Conservation (phyloP, 2,888 invertebrate species). For the Agonopterix heracliana region DNA sequence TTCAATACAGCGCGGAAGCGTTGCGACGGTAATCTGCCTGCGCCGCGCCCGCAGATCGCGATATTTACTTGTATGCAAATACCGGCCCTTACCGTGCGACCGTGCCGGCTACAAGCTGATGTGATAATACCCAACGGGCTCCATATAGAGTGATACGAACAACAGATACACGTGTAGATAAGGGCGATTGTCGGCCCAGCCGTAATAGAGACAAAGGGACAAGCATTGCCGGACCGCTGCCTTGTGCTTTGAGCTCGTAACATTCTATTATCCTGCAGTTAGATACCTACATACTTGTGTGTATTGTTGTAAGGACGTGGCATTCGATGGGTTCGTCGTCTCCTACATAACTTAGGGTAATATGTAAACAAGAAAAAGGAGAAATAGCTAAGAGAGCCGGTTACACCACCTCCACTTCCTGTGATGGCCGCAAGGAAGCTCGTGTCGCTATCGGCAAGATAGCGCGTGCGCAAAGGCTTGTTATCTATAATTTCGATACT, state of each 20-base stretch:
- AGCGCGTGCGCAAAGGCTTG: slow-evolving; percentile 36
- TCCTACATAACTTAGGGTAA: background rate
- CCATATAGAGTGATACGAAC: slow-evolving; percentile 70
- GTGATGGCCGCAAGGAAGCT: slow-evolving; percentile 31
- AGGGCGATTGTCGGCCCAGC: slow-evolving; percentile 44
- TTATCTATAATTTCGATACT: slow-evolving; percentile 36
- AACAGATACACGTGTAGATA: slow-evolving; percentile 70
- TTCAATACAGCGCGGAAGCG: slow-evolving; percentile 69
- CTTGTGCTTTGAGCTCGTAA: slow-evolving; percentile 13
- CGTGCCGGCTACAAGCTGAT: slow-evolving; percentile 51
- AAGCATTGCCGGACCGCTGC: slow-evolving; percentile 33
- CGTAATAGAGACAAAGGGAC: slow-evolving; percentile 68
- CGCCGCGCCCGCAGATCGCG: slow-evolving; percentile 57
- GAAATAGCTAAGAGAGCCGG: slow-evolving; percentile 47
- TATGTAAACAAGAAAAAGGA: slow-evolving; percentile 45
- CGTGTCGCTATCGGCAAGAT: slow-evolving; percentile 33
- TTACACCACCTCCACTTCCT: slow-evolving; percentile 45
- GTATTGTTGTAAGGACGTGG: background rate
- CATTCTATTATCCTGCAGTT: slow-evolving; percentile 18
- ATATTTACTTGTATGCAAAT: slow-evolving; percentile 74
- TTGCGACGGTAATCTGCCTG: slow-evolving; percentile 56
- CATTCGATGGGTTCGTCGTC: background rate
- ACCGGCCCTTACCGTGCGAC: slow-evolving; percentile 64
- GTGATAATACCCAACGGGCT: slow-evolving; percentile 65
- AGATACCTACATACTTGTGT: slow-evolving; percentile 1